Percentiles rank a stretch among this genome's conserved stretches.
phyloP scores from a whole-genome alignment of 1,140 invertebrate genomes.

The Tachypleus tridentatus region DNA sequence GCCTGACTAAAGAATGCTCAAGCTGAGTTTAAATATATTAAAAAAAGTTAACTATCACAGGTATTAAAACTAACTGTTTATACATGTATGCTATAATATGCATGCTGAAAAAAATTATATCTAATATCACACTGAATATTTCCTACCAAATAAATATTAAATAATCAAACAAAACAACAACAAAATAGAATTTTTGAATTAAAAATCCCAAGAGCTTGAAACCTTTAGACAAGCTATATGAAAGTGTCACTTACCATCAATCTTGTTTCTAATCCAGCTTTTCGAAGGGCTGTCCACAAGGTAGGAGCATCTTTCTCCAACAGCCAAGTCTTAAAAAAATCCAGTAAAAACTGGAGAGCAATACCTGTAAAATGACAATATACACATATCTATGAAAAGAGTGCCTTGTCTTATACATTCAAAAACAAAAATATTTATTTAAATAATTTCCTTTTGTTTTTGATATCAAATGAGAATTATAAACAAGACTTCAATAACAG shows the following conservation, averaged over 20 bases:
- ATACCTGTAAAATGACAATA: slow-evolving; percentile 40
- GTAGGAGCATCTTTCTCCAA: slow-evolving; percentile 75
- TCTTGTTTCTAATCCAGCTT: slow-evolving; percentile 69
- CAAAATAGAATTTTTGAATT: background rate
- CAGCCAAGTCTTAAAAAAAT: slow-evolving; percentile 83
- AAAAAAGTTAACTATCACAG: too few species aligned
- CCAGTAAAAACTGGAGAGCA: slow-evolving; percentile 80
- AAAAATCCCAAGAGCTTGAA: background rate
- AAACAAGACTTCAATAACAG: too few species aligned
- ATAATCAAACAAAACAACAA: background rate
- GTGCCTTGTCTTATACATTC: too few species aligned
- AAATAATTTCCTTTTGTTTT: too few species aligned
- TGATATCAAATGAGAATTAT: too few species aligned
- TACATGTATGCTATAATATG: too few species aligned
- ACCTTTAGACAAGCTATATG: background rate
- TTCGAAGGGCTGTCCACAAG: slow-evolving; percentile 72
- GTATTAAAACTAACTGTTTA: too few species aligned
- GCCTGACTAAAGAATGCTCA: too few species aligned
- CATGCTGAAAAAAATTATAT: background rate
- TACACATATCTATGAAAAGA: too few species aligned
- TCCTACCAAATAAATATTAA: background rate
- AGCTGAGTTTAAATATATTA: too few species aligned
- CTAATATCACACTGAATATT: background rate
- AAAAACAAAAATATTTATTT: too few species aligned
- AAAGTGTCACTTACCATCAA: slow-evolving; percentile 29